Percentiles rank a stretch among this genome's conserved stretches.
phyloP scores from a whole-genome alignment of 2,113 vertebrate genomes.

The Aspidoscelis tigris region DNA sequence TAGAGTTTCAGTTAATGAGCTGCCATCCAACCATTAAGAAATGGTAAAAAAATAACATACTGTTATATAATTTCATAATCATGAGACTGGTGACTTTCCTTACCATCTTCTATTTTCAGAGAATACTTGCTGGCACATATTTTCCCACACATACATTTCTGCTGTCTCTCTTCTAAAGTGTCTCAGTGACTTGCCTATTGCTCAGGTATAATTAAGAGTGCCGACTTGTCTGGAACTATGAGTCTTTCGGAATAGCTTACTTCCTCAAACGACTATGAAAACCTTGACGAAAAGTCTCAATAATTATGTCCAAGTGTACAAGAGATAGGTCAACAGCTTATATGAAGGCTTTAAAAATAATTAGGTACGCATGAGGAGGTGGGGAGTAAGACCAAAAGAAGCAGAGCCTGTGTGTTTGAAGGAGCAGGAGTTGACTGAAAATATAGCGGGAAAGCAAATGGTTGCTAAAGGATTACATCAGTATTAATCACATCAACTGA shows the following conservation, averaged over 20 bases:
- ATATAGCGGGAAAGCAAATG: background rate
- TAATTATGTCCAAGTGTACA: background rate
- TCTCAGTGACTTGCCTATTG: constrained; percentile 49
- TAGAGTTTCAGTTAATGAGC: too few species aligned
- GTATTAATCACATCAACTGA: background rate
- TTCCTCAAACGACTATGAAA: constrained; percentile 49
- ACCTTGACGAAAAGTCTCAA: constrained; percentile 31
- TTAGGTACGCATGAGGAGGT: background rate
- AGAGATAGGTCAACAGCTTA: background rate
- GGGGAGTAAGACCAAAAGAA: background rate
- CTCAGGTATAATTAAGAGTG: constrained; percentile 45
- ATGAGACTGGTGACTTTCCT: constrained; percentile 26
- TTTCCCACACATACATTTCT: constrained; percentile 45
- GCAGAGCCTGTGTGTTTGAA: background rate
- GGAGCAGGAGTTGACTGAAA: background rate
- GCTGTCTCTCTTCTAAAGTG: background rate
- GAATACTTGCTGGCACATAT: constrained; percentile 30
- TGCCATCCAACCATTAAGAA: background rate
- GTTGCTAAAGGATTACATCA: background rate
- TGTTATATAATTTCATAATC: background rate
- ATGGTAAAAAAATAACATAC: background rate
- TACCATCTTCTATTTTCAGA: constrained; percentile 12
- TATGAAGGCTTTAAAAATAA: constrained; percentile 2
- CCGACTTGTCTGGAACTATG: constrained; percentile 47
- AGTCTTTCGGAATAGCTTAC: constrained; percentile 26